These are phyloP conservation scores for Palythoa caribaeorum DNA, from an alignment of 92 coral and sea anemone genomes.

Conservation along the genomic window DNA sequence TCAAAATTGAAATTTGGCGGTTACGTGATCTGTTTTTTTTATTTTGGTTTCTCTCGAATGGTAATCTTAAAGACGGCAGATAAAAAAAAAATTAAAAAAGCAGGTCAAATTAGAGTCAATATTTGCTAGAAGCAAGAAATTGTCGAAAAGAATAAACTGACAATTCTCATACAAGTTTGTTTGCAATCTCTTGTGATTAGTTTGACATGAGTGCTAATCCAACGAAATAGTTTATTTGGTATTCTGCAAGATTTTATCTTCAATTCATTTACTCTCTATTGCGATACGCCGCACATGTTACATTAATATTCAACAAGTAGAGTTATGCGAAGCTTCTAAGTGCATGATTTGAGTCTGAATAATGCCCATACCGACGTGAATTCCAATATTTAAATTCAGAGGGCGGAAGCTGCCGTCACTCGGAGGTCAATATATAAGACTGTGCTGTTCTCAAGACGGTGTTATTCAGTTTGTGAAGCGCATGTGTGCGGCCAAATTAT, in stretches of 20 bases:
- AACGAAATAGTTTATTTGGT: conserved; percentile 3
- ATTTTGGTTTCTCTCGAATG: neutral
- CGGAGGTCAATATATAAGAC: conserved; percentile 48
- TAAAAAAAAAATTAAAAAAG: neutral
- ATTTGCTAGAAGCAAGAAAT: neutral
- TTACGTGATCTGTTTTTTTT: neutral
- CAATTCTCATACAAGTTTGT: conserved; percentile 8
- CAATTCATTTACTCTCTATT: neutral
- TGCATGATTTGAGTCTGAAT: conserved; percentile 38
- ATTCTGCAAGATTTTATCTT: neutral
- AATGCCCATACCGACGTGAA: conserved; percentile 45
- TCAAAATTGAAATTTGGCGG: neutral
- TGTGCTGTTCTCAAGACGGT: conserved; percentile 16
- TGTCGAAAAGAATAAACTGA: neutral
- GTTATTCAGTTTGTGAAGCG: conserved; percentile 20
- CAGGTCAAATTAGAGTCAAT: neutral
- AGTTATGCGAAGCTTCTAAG: conserved; percentile 37
- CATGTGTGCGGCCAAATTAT: conserved; percentile 11
- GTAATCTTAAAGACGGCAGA: neutral
- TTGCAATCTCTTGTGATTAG: conserved; percentile 22
- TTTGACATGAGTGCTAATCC: conserved; percentile 32
- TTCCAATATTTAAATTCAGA: conserved; percentile 47
- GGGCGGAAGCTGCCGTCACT: conserved; percentile 54
- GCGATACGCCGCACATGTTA: conserved; percentile 21
- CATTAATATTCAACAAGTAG: conserved; percentile 38